phyloP scores from a whole-genome alignment of 2,888 invertebrate species.

The Prenolepis imparis region DNA sequence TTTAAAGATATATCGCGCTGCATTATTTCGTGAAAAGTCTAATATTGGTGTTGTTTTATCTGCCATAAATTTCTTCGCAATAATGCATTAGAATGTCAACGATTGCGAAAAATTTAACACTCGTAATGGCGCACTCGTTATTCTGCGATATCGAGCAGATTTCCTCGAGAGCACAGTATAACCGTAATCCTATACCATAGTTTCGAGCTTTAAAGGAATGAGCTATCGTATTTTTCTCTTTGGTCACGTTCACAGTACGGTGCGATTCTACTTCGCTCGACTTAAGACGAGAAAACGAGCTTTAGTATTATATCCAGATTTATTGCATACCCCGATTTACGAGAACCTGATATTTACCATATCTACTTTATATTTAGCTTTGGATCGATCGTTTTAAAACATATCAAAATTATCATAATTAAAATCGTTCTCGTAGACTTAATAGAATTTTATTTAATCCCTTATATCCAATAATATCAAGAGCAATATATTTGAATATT shows the following conservation, averaged over 20 bases:
- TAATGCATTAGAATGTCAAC: conserved; percentile 19
- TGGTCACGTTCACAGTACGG: conserved; percentile 46
- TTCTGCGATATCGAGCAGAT: conserved; percentile 43
- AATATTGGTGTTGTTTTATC: neutral
- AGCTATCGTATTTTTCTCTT: conserved; percentile 32
- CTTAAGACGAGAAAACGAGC: conserved; percentile 33
- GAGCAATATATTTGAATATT: neutral
- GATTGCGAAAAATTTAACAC: conserved; percentile 14
- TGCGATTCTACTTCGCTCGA: conserved; percentile 37
- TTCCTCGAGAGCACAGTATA: conserved; percentile 41
- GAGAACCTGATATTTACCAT: conserved; percentile 27
- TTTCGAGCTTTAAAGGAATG: conserved; percentile 47
- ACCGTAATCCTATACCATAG: conserved; percentile 38
- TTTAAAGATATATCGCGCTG: neutral
- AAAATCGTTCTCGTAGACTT: neutral
- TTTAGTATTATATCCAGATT: conserved; percentile 44
- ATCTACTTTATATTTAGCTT: neutral
- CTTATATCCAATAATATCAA: neutral
- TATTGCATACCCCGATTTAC: conserved; percentile 19
- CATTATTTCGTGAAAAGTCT: neutral
- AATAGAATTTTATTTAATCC: conserved; percentile 16
- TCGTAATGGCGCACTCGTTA: conserved; percentile 25
- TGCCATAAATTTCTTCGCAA: neutral
- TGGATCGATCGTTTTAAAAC: neutral
- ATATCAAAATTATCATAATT: neutral